phyloP scores from a whole-genome alignment of 1,140 invertebrate species.

The Drosophila simulans region DNA sequence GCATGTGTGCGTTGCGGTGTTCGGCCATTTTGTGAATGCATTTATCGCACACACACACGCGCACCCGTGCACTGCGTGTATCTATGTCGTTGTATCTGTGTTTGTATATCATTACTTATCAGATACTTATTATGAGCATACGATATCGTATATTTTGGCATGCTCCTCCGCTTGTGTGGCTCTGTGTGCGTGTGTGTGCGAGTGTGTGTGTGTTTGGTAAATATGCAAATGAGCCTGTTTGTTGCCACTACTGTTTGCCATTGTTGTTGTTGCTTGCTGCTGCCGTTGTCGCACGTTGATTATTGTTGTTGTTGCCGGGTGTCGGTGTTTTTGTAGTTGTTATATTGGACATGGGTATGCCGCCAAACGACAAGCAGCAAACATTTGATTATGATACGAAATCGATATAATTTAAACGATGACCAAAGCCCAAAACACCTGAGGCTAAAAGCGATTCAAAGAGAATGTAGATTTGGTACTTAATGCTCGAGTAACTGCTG shows the following conservation, averaged over 20 bases:
- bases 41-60: slow-evolving; percentile 32
- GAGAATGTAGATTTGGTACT: not conserved
- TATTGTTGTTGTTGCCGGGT: slow-evolving; percentile 51
- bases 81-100: slow-evolving; percentile 62
- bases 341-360: slow-evolving; percentile 63
- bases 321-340: slow-evolving; percentile 80
- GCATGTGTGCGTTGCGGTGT: slow-evolving; percentile 66
- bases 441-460: not conserved
- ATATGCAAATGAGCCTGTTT: slow-evolving; percentile 83
- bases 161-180: slow-evolving; percentile 26
- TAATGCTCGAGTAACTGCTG: not conserved
- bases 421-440: slow-evolving; percentile 36
- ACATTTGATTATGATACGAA: slow-evolving; percentile 83
- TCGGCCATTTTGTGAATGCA: slow-evolving; percentile 77
- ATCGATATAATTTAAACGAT: slow-evolving; percentile 83
- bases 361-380: slow-evolving; percentile 78
- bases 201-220: slow-evolving; percentile 66
- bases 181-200: too few species aligned
- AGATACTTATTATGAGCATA: slow-evolving; percentile 82
- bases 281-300: slow-evolving; percentile 70
- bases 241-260: slow-evolving; percentile 82
- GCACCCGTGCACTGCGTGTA: not conserved
- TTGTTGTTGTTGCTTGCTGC: slow-evolving; percentile 56
- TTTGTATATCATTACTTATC: slow-evolving; percentile 83
- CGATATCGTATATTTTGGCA: slow-evolving; percentile 83